phyloP scores from a whole-genome alignment of 1,140 invertebrate genomes.

The Drosophila pallidifrons region DNA sequence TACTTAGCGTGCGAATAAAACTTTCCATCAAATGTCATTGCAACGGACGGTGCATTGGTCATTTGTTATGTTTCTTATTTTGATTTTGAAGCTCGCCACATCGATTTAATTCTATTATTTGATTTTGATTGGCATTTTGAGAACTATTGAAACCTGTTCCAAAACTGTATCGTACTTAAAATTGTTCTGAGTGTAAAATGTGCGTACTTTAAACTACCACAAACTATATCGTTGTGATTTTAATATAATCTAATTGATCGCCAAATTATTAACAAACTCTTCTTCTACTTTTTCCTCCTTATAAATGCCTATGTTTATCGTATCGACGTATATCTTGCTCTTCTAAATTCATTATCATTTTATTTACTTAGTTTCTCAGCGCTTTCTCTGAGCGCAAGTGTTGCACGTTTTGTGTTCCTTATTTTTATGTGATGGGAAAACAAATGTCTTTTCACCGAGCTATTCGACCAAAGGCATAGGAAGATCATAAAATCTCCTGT shows the following conservation, averaged over 20 bases:
- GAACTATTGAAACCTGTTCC: constrained; percentile 62
- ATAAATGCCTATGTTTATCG: constrained; percentile 25
- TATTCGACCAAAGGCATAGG: constrained; percentile 6
- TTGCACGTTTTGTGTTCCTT: constrained; percentile 58
- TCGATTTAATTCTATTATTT: constrained; percentile 57
- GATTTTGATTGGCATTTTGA: constrained; percentile 76
- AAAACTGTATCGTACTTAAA: constrained; percentile 70
- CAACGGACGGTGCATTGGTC: constrained; percentile 25
- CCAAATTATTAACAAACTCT: constrained; percentile 75
- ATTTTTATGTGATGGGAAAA: constrained; percentile 46
- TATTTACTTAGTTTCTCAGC: constrained; percentile 33
- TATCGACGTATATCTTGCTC: constrained; percentile 37
- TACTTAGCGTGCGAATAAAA: constrained; percentile 40
- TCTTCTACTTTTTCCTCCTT: constrained; percentile 72
- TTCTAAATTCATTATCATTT: constrained; percentile 55
- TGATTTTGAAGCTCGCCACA: constrained; percentile 54
- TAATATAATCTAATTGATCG: constrained; percentile 72
- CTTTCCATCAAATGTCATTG: constrained; percentile 21
- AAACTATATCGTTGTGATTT: constrained; percentile 79
- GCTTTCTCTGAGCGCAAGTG: constrained; percentile 40
- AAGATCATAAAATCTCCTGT: not conserved
- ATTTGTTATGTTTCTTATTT: constrained; percentile 36
- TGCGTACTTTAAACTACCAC: constrained; percentile 72
- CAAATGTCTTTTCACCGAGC: not conserved
- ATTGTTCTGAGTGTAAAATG: constrained; percentile 78